Percentiles rank a stretch among this genome's conserved stretches.
These are phyloP conservation scores for Melolontha melolontha DNA, from an alignment of 2,888 invertebrate genomes.

Conservation along the genomic window DNA sequence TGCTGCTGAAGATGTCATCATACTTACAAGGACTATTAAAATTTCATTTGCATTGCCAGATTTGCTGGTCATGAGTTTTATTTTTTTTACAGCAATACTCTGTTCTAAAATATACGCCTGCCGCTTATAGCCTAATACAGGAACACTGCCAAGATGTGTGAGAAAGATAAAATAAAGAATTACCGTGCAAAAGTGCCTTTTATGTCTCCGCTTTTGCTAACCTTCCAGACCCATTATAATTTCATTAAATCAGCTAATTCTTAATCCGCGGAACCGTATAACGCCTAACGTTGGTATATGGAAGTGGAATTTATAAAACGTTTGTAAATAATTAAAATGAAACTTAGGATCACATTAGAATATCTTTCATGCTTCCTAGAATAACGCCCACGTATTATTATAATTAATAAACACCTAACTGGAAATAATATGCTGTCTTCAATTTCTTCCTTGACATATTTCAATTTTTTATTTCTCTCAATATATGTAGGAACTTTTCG, in stretches of 20 bases:
- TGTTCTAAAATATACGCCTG: slow-evolving; percentile 44
- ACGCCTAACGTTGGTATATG: slow-evolving; percentile 4
- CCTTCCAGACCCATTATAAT: slow-evolving; percentile 48
- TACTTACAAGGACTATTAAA: slow-evolving; percentile 47
- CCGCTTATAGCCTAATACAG: slow-evolving; percentile 48
- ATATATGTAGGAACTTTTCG: too few relatives aligned
- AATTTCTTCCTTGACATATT: too few relatives aligned
- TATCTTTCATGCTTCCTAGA: background rate
- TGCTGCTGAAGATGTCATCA: too few relatives aligned
- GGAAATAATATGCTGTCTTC: too few relatives aligned
- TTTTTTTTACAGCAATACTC: slow-evolving; percentile 51
- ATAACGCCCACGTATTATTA: too few relatives aligned
- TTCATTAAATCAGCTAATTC: slow-evolving; percentile 52
- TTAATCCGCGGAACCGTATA: slow-evolving; percentile 45
- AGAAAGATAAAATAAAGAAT: slow-evolving; percentile 20
- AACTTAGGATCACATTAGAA: slow-evolving; percentile 4
- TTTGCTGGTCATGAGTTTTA: slow-evolving; percentile 55
- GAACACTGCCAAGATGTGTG: slow-evolving; percentile 21
- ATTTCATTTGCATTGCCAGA: slow-evolving; percentile 56
- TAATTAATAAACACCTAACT: too few relatives aligned
- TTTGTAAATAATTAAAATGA: slow-evolving; percentile 23
- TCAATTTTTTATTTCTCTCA: too few relatives aligned
- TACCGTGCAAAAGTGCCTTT: slow-evolving; percentile 20
- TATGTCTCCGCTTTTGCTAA: slow-evolving; percentile 3
- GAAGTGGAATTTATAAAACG: slow-evolving; percentile 29